Base-by-base conservation (phyloP, 2,888 invertebrate species). In the Callyntrura sp. region DNA sequence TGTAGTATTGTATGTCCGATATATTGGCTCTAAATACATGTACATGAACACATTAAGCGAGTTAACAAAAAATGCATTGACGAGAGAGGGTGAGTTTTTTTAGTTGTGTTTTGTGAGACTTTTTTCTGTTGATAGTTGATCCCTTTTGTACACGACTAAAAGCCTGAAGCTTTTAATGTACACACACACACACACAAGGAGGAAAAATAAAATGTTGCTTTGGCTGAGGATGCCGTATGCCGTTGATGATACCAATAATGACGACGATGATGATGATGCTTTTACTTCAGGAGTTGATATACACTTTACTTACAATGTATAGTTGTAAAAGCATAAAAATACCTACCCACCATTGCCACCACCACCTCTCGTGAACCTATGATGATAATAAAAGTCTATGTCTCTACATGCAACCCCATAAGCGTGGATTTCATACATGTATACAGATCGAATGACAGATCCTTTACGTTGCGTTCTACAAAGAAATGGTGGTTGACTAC, bases 11-110 rank as follows among this genome's bases (percentile, higher is more conserved):
- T 55, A 1, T 60, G 60, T 23, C 60, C 60, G 11, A 60, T 60
- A 60, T 60, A 23, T n/a, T n/a, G n/a, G 51, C 12, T 12, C n/a
- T 57, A 73, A 45, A 78, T 25, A 28, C 65, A 17, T 60, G 60
- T 28, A n/a, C 23, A 65, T 12, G 28, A 28, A 65, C 14, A 28
- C 65, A 23, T 65, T 65, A 35, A 45, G 45, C 55, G 83, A 43
- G 28, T 48, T 62, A 55, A 51, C n/a, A 62, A 65, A 85, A 79
- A 87, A 87, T 82, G 81, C 70, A 88, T 83, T 83, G 85, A n/a
- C 73, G 17, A 48, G 73, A 90, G 90, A 90, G 90, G 90, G 90
- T 90, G 86, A 90, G 86, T 87, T 90, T 90, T 73, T 85, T 79
- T 51, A 85, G 84, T 89, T 82, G 79, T 62, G 60, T 68, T 35